Evolutionary conservation across 2,797 vertebrate species (phyloP).

Genomic region (Champsocephalus gunnari): DNA sequence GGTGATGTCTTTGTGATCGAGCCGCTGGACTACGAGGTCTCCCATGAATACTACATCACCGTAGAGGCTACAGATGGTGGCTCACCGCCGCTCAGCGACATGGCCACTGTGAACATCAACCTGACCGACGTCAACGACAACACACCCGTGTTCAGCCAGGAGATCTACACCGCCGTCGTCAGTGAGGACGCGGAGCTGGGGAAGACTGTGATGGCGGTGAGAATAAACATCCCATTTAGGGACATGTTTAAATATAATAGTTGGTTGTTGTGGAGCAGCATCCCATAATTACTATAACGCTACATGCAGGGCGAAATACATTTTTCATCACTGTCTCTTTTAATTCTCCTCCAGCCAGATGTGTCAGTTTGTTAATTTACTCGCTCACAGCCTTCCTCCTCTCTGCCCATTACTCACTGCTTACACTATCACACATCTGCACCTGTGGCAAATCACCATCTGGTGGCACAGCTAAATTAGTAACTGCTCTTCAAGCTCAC

Average conservation of each 20-base stretch:
- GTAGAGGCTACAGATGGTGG: slow-evolving; percentile 95
- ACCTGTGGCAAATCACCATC: slow-evolving; percentile 76
- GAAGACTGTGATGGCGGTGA: slow-evolving; percentile 88
- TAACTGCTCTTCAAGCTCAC: slow-evolving; percentile 70
- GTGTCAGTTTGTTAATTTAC: slow-evolving; percentile 36
- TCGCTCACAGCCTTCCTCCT: slow-evolving; percentile 34
- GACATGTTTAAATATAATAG: slow-evolving; percentile 1
- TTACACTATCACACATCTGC: slow-evolving; percentile 64
- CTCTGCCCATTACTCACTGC: slow-evolving; percentile 59
- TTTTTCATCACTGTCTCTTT: slow-evolving; percentile 10
- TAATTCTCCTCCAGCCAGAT: slow-evolving; percentile 30
- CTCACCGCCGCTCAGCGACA: slow-evolving; percentile 92
- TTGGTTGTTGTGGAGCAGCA: slow-evolving; percentile 19
- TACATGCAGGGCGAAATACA: not conserved
- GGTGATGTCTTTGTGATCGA: slow-evolving; percentile 94
- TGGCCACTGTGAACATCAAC: slow-evolving; percentile 95
- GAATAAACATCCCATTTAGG: not conserved
- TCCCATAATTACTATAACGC: slow-evolving; percentile 24
- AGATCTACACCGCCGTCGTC: slow-evolving; percentile 91
- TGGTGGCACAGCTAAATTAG: slow-evolving; percentile 71
- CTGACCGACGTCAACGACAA: slow-evolving; percentile 97
- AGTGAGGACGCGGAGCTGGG: slow-evolving; percentile 92
- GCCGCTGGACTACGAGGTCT: slow-evolving; percentile 92
- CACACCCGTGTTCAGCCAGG: slow-evolving; percentile 91
- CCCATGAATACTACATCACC: slow-evolving; percentile 95